Base-by-base conservation (phyloP, 1,140 invertebrate genomes). In the Limonius californicus region DNA sequence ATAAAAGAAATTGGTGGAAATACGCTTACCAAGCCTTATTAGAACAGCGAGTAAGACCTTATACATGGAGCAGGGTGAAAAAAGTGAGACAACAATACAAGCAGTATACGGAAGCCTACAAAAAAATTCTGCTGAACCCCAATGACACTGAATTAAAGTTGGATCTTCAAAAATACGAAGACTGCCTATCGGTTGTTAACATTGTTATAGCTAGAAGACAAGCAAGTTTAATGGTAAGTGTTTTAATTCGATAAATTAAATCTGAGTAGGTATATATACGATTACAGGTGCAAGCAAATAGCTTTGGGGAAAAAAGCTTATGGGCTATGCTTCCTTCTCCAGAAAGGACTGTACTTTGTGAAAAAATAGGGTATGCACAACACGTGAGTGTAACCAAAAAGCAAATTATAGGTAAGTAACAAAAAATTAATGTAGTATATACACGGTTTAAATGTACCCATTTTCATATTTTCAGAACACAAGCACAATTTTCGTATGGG, bases 201-300 rank as follows among this genome's bases (percentile, higher is more conserved):
- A 89, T 93, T 18, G 81, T 92, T 1, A 85, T 91, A 60, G 90
- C 90, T 0, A 81, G 90, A 66, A 88, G 91, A 75, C 85, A 92
- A 64, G 89, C 89, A n/a, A 87, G 88, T 72, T 82, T 87, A 69
- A 80, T 87, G 76, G 87, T 89, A 74, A 77, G 72, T 68, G 66
- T n/a, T n/a, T n/a, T n/a, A n/a, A n/a, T n/a, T n/a, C n/a, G n/a
- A n/a, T n/a, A 57, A 50, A 61, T 54, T 32, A n/a, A n/a, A n/a
- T n/a, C n/a, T n/a, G n/a, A n/a, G n/a, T n/a, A n/a, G n/a, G 14
- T 57, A 6, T 32, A 32, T 12, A 21, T 12, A 23, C 8, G 2
- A 32, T 55, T 55, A 12, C 54, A 74, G 73, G 66, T 72, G 35
- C 65, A 70, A 62, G 67, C 68, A 39, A 67, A 59, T 42, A 74